Base-by-base conservation (phyloP, 2,113 vertebrate genomes). In the Noturus placidus region DNA sequence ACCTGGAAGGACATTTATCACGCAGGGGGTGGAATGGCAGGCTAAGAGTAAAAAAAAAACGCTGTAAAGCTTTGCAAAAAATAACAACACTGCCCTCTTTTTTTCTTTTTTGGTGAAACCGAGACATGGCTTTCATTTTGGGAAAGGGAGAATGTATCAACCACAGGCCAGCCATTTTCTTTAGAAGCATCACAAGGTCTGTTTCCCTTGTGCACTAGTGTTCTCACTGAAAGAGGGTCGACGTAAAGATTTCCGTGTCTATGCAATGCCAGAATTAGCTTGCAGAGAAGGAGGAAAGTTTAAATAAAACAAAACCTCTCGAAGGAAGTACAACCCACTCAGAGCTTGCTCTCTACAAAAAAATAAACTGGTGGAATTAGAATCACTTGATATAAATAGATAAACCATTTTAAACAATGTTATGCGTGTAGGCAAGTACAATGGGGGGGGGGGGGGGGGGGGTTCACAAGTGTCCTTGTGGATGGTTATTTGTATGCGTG, bases 81-180 rank as follows among this genome's bases (percentile, higher is more conserved):
- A 33, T 57, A 35, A 22, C 27, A 63, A 38, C 33, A 19, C 46
- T 72, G 74, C 25, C 42, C 46, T 77, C 22, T 78, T 25, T 77
- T 77, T 79, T 57, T 80, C 33, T 30, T 54, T 56, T 56, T 42
- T 63, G 15, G 46, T 25, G 19, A 85, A 76, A 74, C 83, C 2
- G 25, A 85, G 25, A 33, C 69, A 61, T 57, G 70, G 84, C 83
- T 84, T 69, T 69, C 65, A 54, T 84, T 69, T 84, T 67, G 50
- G 50, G 54, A 30, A 84, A 15, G 84, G 70, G 33, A 85, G 30
- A 65, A 76, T 38, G 69, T 11, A 59, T 70, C 84, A 61, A 46
- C 19, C 30, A 57, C 69, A 74, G 54, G 56, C 20, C 70, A 76
- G 69, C 59, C 84, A 76, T 85, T 85, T 85, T 76, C 69, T 85